Base-by-base conservation (phyloP, 2,888 invertebrate species). In the Drosophila pseudotakahashii region DNA sequence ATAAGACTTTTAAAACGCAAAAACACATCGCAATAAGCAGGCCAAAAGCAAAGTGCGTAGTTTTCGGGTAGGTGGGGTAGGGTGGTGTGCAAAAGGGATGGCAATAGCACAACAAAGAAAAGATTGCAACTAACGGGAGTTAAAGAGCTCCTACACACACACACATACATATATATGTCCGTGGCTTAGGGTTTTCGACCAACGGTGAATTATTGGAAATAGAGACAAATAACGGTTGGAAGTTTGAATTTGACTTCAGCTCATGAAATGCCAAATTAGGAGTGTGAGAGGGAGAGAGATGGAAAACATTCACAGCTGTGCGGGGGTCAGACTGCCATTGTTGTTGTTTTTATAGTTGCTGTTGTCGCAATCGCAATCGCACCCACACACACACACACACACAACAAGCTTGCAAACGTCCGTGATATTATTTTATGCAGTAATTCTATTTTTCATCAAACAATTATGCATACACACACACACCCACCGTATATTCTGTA, bases 1-100 rank as follows among this genome's bases (percentile, higher is more conserved):
- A 88, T 88, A 88, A 88, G 84, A 81, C 75, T 86, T 78, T 86
- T 75, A 77, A 88, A 88, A 81, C 84, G 78, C 88, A 88, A 86
- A 82, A 85, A 30, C 10, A 66, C n/a, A n/a, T n/a, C 85, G 88
- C 85, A 82, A 84, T 79, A 87, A 73, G 69, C 62, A 66, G 57
- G 63, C 71, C 72, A 69, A 74, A 79, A 72, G 39, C 63, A 81
- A 84, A 84, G 76, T 88, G 89, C 85, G 89, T 84, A 88, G 84
- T 86, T 66, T 45, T 44, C 42, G 48, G 52, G 41, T 48, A 62
- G 69, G 37, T 39, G 41, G 45, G 48, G 59, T 30, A 41, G 76
- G 73, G 60, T 57, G 58, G 39, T 34, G 37, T 11, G 41, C 42
- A 36, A 47, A 30, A 51, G 57, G 39, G 54, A 58, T 51, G 54